These are phyloP conservation scores for Athalia cordata DNA, from an alignment of 2,888 invertebrate genomes.

Conservation along the genomic window DNA sequence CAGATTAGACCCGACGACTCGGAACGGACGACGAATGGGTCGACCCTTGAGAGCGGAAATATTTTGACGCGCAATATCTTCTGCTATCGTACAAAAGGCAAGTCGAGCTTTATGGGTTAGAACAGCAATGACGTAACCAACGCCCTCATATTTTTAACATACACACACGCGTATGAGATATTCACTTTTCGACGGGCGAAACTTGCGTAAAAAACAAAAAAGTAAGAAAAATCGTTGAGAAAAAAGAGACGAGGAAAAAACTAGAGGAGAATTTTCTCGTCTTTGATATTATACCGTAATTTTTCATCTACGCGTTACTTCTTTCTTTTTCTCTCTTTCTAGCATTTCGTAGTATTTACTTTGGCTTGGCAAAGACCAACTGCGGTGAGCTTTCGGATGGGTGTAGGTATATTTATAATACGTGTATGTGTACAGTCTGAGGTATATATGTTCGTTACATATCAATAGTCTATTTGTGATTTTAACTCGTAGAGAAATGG, in stretches of 20 bases:
- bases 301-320: not conserved
- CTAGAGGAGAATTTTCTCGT: not conserved
- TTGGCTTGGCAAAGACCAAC: conserved; percentile 22
- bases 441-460: conserved; percentile 2
- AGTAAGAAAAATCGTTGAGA: not conserved
- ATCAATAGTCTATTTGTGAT: conserved; percentile 62
- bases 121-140: not conserved
- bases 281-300: conserved; percentile 12
- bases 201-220: too few relatives aligned
- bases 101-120: not conserved
- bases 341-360: conserved; percentile 22
- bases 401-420: not conserved
- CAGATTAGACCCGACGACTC: conserved; percentile 11
- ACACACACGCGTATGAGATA: not conserved
- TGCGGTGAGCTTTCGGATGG: conserved; percentile 28
- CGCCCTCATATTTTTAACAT: not conserved
- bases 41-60: conserved; percentile 32
- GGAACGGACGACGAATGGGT: not conserved
- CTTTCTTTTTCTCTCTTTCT: conserved; percentile 1
- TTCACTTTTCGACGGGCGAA: not conserved
- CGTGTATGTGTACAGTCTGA: not conserved
- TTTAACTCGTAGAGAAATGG: conserved; percentile 69
- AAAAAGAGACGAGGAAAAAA: conserved; percentile 2
- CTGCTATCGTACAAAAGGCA: not conserved
- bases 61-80: conserved; percentile 24